Evolutionary conservation across 2,888 invertebrate genomes (phyloP).

Genomic region (Balanococcus diminutus): DNA sequence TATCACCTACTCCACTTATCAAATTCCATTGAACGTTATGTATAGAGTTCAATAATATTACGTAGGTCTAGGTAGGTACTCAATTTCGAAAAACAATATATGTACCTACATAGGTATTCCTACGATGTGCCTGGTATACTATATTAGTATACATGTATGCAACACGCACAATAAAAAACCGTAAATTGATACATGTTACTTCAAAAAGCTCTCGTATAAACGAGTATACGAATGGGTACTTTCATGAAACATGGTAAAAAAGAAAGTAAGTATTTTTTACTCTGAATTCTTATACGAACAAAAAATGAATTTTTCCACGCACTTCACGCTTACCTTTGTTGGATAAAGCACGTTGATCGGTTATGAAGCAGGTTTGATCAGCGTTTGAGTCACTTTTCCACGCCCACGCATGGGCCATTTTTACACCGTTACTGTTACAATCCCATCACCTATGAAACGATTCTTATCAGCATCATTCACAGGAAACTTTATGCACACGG

Average conservation of each 20-base stretch:
- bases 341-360: conserved; percentile 22
- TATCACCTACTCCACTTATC: background rate
- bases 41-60: background rate
- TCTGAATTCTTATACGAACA: conserved; percentile 6
- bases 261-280: background rate
- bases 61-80: too few species aligned
- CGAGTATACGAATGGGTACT: background rate
- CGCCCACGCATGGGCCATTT: conserved; percentile 18
- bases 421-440: conserved; percentile 9
- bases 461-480: conserved; percentile 20
- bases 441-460: conserved; percentile 27
- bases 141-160: background rate
- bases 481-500: conserved; percentile 22
- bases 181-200: background rate
- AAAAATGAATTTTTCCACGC: conserved; percentile 1
- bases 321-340: conserved; percentile 13
- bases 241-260: background rate
- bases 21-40: background rate
- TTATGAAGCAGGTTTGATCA: conserved; percentile 27
- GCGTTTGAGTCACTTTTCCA: conserved; percentile 13
- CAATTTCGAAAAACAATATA: background rate
- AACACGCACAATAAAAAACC: background rate
- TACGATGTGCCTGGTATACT: too few species aligned
- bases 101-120: background rate
- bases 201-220: background rate